Evolutionary conservation across 2,888 invertebrate genomes (phyloP).

Genomic region (Cryptocheilus praepositus): DNA sequence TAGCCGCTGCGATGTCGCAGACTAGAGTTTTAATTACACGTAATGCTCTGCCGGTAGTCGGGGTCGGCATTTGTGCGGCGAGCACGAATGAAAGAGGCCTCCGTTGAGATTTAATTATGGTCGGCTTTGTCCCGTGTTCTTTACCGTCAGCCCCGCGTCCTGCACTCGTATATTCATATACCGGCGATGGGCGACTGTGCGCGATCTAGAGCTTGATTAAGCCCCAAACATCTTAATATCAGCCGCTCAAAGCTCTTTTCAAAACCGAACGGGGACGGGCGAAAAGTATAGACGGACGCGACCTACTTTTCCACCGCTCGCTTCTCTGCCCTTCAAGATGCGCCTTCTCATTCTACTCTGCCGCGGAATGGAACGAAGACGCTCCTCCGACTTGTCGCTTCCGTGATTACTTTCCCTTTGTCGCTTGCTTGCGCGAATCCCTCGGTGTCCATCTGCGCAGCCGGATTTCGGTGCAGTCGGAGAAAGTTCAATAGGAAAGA

Average conservation of each 20-base stretch:
- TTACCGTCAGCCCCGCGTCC: neutral
- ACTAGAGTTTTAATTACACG: conserved; percentile 48
- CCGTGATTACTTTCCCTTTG: neutral
- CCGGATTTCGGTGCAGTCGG: too few relatives aligned
- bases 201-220: conserved; percentile 47
- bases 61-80: conserved; percentile 19
- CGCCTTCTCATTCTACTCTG: too few relatives aligned
- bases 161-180: neutral
- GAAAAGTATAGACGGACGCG: too few relatives aligned
- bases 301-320: too few relatives aligned
- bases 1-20: conserved; percentile 1
- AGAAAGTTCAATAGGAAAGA: too few relatives aligned
- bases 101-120: conserved; percentile 45
- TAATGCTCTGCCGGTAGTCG: conserved; percentile 13
- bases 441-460: neutral
- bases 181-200: conserved; percentile 10
- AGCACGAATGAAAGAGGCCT: conserved; percentile 12
- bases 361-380: too few relatives aligned
- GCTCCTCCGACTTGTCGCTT: too few relatives aligned
- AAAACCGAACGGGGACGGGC: conserved; percentile 17
- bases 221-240: conserved; percentile 51
- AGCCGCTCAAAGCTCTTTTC: conserved; percentile 38
- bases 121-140: conserved; percentile 26
- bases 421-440: neutral
- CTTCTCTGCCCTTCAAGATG: too few relatives aligned